phyloP scores from a whole-genome alignment of 2,113 vertebrate species.

The Albula glossodonta region DNA sequence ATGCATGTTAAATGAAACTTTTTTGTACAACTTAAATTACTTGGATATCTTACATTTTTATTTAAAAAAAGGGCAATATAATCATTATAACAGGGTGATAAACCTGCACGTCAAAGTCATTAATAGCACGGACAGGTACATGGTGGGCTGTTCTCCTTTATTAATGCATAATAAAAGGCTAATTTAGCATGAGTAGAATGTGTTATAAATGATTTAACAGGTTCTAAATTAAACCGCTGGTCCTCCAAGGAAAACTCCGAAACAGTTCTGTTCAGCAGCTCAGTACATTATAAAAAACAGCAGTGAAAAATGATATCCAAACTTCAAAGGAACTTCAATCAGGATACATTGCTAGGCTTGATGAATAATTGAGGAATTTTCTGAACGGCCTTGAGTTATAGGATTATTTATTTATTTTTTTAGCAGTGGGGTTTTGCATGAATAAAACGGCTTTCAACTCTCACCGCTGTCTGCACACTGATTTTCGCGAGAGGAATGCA shows the following conservation, averaged over 20 bases:
- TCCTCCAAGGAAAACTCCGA: slow-evolving; percentile 41
- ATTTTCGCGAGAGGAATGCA: slow-evolving; percentile 42
- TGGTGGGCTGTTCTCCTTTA: slow-evolving; percentile 41
- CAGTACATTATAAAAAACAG: slow-evolving; percentile 47
- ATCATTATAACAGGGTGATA: slow-evolving; percentile 38
- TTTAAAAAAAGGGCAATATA: not conserved
- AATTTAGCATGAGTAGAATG: slow-evolving; percentile 61
- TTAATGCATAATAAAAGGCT: slow-evolving; percentile 60
- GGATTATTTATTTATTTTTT: slow-evolving; percentile 49
- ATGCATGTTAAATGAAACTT: too few species aligned
- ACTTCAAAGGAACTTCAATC: slow-evolving; percentile 79
- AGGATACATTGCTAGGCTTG: slow-evolving; percentile 72
- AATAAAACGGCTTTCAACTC: slow-evolving; percentile 69
- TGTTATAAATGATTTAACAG: slow-evolving; percentile 67
- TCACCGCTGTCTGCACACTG: slow-evolving; percentile 49
- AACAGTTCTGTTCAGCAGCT: slow-evolving; percentile 42
- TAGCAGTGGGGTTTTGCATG: slow-evolving; percentile 60
- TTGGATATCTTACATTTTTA: not conserved
- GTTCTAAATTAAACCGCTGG: slow-evolving; percentile 59
- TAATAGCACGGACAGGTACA: slow-evolving; percentile 34
- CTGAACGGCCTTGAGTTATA: slow-evolving; percentile 67
- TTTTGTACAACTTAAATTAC: not conserved
- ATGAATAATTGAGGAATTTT: slow-evolving; percentile 76
- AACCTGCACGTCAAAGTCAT: slow-evolving; percentile 35
- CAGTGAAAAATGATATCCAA: slow-evolving; percentile 69